A percentile compares a stretch with the other conserved stretches of the same genome.
Conservation (phyloP, 2,797 vertebrate genomes). For the Schizopygopsis pylzovi region DNA sequence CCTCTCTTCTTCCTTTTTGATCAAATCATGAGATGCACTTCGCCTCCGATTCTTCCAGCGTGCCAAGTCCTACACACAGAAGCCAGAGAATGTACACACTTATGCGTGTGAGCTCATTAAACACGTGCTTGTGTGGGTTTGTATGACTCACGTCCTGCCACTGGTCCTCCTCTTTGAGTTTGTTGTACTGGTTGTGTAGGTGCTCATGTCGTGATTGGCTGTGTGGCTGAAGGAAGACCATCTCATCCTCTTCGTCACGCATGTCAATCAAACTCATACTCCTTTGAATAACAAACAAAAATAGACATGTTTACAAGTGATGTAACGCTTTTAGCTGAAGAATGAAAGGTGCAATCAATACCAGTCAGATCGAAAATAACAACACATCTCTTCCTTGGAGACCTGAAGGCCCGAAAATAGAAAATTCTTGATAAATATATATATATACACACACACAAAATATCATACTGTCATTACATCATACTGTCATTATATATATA, state of each 20-base stretch:
- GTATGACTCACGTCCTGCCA: slow-evolving; percentile 92
- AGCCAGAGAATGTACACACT: slow-evolving; percentile 17
- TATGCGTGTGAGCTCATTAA: background rate
- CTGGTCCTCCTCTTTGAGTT: slow-evolving; percentile 88
- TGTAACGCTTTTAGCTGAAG: background rate
- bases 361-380: slow-evolving; percentile 13
- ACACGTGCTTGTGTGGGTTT: background rate
- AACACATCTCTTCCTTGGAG: slow-evolving; percentile 20
- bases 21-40: slow-evolving; percentile 93
- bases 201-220: slow-evolving; percentile 90
- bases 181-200: slow-evolving; percentile 87
- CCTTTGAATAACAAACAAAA: slow-evolving; percentile 72
- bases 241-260: slow-evolving; percentile 87
- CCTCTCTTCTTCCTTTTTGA: slow-evolving; percentile 96
- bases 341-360: background rate
- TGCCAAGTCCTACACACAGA: slow-evolving; percentile 85
- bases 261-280: slow-evolving; percentile 95
- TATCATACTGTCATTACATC: no score
- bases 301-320: background rate
- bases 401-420: slow-evolving; percentile 7
- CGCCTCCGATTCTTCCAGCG: slow-evolving; percentile 96
- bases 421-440: background rate
- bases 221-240: slow-evolving; percentile 79
- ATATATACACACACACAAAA: background rate
- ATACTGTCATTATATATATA: no score